A percentile compares a stretch with the other conserved stretches of the same genome.
Conservation (phyloP, 2,797 vertebrate genomes). For the Phoxinus dragarum region DNA sequence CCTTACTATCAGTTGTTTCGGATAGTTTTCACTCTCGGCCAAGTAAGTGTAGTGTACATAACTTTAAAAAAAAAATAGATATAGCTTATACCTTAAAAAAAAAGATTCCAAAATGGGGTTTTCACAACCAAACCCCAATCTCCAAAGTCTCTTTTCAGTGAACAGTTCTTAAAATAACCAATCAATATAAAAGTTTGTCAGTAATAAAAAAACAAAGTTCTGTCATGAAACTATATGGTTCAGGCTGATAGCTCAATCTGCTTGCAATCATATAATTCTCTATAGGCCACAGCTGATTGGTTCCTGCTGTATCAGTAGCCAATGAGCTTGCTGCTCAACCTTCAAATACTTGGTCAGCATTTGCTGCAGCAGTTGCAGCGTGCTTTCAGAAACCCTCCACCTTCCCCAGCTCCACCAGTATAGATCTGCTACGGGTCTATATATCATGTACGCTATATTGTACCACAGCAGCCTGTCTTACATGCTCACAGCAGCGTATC, state of each 20-base stretch:
- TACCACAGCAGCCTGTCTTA: too few relatives aligned
- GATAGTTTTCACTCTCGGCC: conserved; percentile 10
- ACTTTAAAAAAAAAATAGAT: neutral
- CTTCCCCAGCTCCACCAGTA: too few relatives aligned
- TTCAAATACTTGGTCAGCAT: too few relatives aligned
- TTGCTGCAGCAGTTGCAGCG: too few relatives aligned
- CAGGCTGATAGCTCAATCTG: too few relatives aligned
- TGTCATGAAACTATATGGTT: neutral
- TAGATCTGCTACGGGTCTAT: too few relatives aligned
- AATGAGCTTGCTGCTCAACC: too few relatives aligned
- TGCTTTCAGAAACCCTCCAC: too few relatives aligned
- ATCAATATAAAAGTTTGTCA: neutral
- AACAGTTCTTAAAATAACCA: neutral
- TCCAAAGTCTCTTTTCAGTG: neutral
- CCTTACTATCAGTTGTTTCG: conserved; percentile 16
- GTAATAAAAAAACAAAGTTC: conserved; percentile 4
- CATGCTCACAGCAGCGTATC: too few relatives aligned
- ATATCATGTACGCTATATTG: too few relatives aligned
- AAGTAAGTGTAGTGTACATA: neutral
- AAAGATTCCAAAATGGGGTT: neutral
- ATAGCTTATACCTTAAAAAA: neutral
- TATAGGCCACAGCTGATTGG: too few relatives aligned
- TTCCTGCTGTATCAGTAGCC: too few relatives aligned
- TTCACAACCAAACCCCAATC: neutral
- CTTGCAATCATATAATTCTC: neutral